Evolutionary conservation across 2,888 invertebrate species (phyloP), one percentile per base, ranked within the genome.

Genomic region (Chydorus sphaericus): DNA sequence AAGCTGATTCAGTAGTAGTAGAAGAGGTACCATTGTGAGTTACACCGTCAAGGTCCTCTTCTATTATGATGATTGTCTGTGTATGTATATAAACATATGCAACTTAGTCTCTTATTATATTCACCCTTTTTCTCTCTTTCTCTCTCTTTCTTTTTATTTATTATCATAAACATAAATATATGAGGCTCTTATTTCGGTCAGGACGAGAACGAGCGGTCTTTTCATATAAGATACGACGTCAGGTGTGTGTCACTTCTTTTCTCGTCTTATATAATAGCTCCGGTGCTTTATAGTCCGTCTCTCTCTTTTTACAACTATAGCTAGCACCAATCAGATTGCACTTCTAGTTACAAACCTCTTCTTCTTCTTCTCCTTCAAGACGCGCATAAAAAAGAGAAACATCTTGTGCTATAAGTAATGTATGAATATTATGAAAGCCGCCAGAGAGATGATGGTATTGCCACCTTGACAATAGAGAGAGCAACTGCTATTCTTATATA

Each of bases 131-230:
- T 44, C 7, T 44, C 44, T 44, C 44, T 44, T 44, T 44, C 28
- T 44, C 44, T 44, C 38, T n/a, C 38, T 38, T 44, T n/a, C 44
- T 23, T 23, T 44, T 28, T 44, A 28, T 14, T 44, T 26, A 26
- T 44, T 44, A 44, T 44, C 23, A 44, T 44, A 44, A 44, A 44
- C 44, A 44, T 44, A 44, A 44, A 44, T 44, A 44, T 44, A 44
- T 44, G 44, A 44, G 26, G 44, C 44, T 23, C 28, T 28, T 44
- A n/a, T n/a, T n/a, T n/a, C n/a, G n/a, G n/a, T n/a, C n/a, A n/a
- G n/a, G n/a, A n/a, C n/a, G n/a, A n/a, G n/a, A n/a, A n/a, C n/a
- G n/a, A n/a, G n/a, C n/a, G n/a, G n/a, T n/a, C n/a, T n/a, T n/a
- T n/a, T n/a, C n/a, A n/a, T n/a, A n/a, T n/a, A n/a, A n/a, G n/a